Conservation (phyloP, 2,888 invertebrate species). For the Himalopsyche japonica region DNA sequence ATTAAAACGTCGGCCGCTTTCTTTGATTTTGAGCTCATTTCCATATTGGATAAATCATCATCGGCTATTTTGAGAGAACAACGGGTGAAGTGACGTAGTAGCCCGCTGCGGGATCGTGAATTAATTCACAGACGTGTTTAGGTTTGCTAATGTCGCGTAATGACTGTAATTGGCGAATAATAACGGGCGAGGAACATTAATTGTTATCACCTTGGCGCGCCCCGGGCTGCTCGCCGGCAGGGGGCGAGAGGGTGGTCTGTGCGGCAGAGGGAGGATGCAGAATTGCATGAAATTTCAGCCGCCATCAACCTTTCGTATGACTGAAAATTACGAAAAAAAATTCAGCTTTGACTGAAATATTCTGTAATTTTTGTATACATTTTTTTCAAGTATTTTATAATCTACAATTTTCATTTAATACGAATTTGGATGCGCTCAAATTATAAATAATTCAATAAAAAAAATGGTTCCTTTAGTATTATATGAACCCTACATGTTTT, state of each 20-base stretch:
- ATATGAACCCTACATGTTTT: no score
- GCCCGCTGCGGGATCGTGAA: slow-evolving; percentile 9
- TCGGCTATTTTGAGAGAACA: neutral
- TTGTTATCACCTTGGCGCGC: slow-evolving; percentile 28
- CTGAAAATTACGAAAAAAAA: no score
- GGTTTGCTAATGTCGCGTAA: slow-evolving; percentile 21
- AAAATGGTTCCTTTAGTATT: no score
- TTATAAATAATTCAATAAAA: no score
- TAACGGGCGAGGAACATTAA: slow-evolving; percentile 27
- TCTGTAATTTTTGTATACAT: no score
- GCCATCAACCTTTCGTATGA: neutral
- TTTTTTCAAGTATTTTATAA: no score
- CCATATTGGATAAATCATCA: neutral
- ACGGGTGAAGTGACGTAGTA: neutral
- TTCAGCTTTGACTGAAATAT: no score
- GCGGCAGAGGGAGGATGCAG: neutral
- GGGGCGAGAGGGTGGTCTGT: neutral
- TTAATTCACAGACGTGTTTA: slow-evolving; percentile 31
- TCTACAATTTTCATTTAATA: no score
- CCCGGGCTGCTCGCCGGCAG: slow-evolving; percentile 5
- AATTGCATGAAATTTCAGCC: neutral
- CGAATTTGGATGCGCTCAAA: no score
- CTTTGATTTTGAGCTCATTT: neutral
- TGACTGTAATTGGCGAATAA: slow-evolving; percentile 29
- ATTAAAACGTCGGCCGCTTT: neutral